Evolutionary conservation across 2,797 vertebrate genomes (phyloP).

Genomic region (Sternarchorhynchus goeldii): DNA sequence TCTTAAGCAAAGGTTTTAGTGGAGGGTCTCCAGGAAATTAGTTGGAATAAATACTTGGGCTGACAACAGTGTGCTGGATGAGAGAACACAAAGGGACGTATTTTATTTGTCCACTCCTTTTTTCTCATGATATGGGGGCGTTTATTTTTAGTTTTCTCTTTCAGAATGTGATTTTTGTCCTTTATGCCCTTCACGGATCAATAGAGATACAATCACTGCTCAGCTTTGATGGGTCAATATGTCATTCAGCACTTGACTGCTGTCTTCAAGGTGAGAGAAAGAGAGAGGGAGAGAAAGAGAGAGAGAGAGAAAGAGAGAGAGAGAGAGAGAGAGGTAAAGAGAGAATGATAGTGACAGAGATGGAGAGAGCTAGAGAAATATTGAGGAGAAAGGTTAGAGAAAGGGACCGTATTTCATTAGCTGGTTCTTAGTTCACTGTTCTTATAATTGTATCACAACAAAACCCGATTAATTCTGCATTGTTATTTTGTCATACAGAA

Average conservation of each 20-base stretch:
- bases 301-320: not conserved
- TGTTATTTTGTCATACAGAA: no score
- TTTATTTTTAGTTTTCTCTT: constrained; percentile 32
- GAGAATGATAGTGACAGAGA: not conserved
- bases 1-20: constrained; percentile 1
- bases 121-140: not conserved
- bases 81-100: not conserved
- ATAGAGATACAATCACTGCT: constrained; percentile 44
- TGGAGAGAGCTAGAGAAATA: not conserved
- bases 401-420: no score
- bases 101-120: not conserved
- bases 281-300: not conserved
- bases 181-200: constrained; percentile 44
- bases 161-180: constrained; percentile 28
- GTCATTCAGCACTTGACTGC: constrained; percentile 22
- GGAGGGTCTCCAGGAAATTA: not conserved
- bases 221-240: constrained; percentile 37
- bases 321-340: not conserved
- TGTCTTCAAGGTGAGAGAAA: constrained; percentile 7
- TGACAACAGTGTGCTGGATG: not conserved
- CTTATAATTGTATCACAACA: no score
- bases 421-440: no score
- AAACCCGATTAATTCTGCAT: no score
- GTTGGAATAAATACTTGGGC: not conserved
- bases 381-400: not conserved